Percentiles rank a stretch among this genome's conserved stretches.
Conservation (phyloP, 2,888 invertebrate species). For the Cantharis rufa region DNA sequence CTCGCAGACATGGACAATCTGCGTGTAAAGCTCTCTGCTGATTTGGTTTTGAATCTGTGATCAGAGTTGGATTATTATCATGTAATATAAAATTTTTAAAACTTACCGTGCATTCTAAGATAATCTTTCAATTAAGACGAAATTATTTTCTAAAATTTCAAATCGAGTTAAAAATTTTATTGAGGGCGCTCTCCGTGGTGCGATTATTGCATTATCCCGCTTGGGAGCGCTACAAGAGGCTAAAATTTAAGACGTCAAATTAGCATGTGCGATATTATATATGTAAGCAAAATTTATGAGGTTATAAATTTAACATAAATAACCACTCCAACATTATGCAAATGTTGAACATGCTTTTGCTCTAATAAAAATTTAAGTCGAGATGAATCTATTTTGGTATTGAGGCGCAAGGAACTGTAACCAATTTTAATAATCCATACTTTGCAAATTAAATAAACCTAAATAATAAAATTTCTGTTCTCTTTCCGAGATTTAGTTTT, state of each 20-base stretch:
- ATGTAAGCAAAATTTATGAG: background rate
- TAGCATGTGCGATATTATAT: background rate
- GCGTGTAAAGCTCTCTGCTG: conserved; percentile 22
- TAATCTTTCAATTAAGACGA: background rate
- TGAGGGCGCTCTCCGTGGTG: background rate
- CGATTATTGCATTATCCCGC: background rate
- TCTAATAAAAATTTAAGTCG: background rate
- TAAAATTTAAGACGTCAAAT: background rate
- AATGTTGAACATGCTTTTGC: background rate
- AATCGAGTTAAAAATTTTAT: background rate
- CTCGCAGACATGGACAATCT: conserved; percentile 31
- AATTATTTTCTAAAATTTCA: background rate
- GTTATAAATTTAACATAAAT: background rate
- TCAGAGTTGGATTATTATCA: conserved; percentile 22
- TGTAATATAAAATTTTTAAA: background rate
- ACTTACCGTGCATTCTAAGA: background rate
- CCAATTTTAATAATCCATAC: background rate
- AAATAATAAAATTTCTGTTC: background rate
- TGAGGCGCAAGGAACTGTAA: background rate
- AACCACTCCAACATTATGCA: background rate
- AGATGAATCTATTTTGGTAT: background rate
- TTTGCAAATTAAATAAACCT: background rate
- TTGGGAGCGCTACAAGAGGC: background rate
- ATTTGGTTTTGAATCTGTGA: conserved; percentile 26
- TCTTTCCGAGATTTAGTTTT: background rate